phyloP scores from a whole-genome alignment of 2,797 vertebrate species.

The Harpia harpyja region DNA sequence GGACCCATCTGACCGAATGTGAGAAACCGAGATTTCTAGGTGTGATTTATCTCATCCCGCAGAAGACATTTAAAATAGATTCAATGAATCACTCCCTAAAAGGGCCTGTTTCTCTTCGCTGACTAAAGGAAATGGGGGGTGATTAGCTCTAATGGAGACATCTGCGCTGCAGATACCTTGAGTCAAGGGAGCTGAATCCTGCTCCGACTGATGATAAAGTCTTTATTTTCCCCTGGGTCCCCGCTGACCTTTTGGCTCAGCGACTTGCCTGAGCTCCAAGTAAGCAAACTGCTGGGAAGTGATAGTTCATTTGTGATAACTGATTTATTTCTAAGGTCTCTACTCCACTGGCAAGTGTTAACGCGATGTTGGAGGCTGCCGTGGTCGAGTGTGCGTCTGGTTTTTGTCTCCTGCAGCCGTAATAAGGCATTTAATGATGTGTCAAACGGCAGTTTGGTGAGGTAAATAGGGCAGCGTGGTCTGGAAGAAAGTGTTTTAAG shows the following conservation, averaged over 20 bases:
- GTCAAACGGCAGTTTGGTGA: accelerated
- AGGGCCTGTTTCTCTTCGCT: background rate
- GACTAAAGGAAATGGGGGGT: background rate
- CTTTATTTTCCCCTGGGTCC: background rate
- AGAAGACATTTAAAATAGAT: background rate
- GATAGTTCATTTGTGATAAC: background rate
- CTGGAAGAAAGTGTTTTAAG: background rate
- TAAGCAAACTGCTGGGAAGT: background rate
- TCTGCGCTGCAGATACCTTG: background rate
- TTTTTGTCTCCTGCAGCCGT: background rate
- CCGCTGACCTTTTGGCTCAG: background rate
- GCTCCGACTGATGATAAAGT: background rate
- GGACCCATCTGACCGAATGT: background rate
- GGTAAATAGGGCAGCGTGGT: background rate
- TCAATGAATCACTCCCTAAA: background rate
- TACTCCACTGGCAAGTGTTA: background rate
- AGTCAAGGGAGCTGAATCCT: background rate
- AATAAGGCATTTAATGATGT: background rate
- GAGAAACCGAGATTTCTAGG: background rate
- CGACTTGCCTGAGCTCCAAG: background rate
- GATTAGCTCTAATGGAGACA: background rate
- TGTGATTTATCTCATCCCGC: background rate
- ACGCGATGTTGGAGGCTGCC: accelerated
- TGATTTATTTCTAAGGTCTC: background rate
- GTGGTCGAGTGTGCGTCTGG: background rate